Evolutionary conservation across 2,888 invertebrate species (phyloP).

Genomic region (Dysmachus trigonus): DNA sequence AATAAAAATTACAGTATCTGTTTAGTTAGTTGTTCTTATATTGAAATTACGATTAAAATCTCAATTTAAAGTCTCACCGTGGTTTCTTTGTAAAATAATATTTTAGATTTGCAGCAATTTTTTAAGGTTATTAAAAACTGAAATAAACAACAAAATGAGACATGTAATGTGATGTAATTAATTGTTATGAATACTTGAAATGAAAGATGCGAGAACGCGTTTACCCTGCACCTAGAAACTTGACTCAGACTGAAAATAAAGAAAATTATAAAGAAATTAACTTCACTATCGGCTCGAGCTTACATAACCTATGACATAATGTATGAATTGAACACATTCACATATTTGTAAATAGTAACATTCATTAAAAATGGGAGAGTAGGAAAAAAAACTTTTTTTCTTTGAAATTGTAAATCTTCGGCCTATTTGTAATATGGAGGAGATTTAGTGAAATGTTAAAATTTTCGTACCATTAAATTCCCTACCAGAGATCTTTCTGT

Average conservation of each 20-base stretch:
- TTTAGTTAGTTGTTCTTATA: too few species aligned
- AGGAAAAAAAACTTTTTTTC: neutral
- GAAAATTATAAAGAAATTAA: neutral
- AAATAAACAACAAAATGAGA: too few species aligned
- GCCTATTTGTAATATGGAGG: conserved; percentile 9
- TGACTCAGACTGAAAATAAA: conserved; percentile 1
- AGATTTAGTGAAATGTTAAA: conserved; percentile 22
- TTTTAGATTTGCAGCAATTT: too few species aligned
- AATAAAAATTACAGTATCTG: too few species aligned
- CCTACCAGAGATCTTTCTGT: conserved; percentile 28
- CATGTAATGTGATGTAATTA: neutral
- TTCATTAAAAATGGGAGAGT: neutral
- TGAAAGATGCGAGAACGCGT: neutral
- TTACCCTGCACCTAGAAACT: neutral
- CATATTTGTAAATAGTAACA: conserved; percentile 16
- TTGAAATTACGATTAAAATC: too few species aligned
- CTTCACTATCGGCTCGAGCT: conserved; percentile 38
- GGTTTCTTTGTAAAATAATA: too few species aligned
- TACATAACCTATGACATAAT: conserved; percentile 2
- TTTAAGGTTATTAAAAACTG: too few species aligned
- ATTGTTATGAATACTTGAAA: neutral
- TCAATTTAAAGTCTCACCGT: too few species aligned
- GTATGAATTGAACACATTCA: conserved; percentile 16
- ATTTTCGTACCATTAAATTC: conserved; percentile 16
- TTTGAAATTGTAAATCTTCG: conserved; percentile 7